A percentile compares a stretch with the other conserved stretches of the same genome.
Conservation (phyloP, 2,888 invertebrate genomes). For the Petrolisthes manimaculis region DNA sequence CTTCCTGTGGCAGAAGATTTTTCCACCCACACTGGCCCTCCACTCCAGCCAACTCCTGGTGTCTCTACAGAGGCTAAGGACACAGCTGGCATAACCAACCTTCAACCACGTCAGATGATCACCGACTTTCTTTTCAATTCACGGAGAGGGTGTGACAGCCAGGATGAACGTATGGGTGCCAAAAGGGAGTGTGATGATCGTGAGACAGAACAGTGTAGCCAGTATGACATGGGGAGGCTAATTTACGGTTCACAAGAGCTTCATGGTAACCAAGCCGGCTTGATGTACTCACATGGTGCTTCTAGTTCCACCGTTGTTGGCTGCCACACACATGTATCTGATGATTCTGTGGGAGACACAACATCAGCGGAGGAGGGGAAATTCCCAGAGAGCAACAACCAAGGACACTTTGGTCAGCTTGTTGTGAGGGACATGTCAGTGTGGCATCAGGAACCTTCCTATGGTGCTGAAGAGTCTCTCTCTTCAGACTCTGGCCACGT, state of each 20-base stretch:
- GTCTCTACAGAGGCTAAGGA: conserved; percentile 3
- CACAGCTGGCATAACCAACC: neutral
- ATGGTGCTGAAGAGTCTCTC: conserved; percentile 45
- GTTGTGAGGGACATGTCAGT: conserved; percentile 30
- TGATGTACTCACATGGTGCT: conserved; percentile 41
- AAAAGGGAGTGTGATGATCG: neutral
- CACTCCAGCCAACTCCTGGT: conserved; percentile 5
- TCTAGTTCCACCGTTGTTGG: conserved; percentile 15
- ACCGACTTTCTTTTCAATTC: conserved; percentile 39
- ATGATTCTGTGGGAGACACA: conserved; percentile 41
- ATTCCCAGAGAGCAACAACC: conserved; percentile 36
- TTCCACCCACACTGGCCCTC: conserved; percentile 22
- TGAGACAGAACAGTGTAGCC: conserved; percentile 28
- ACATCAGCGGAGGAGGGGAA: conserved; percentile 38
- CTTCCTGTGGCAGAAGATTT: conserved; percentile 25
- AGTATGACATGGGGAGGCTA: conserved; percentile 40
- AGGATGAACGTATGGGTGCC: conserved; percentile 2
- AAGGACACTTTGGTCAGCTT: conserved; percentile 42
- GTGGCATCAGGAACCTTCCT: conserved; percentile 48
- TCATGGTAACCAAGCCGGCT: conserved; percentile 33
- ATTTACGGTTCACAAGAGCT: conserved; percentile 33
- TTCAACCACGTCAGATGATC: conserved; percentile 34
- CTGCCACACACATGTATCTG: conserved; percentile 40
- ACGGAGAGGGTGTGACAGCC: conserved; percentile 38
- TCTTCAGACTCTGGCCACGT: conserved; percentile 53